These are phyloP conservation scores for Dorcus hopei DNA, from an alignment of 2,888 invertebrate genomes.

Conservation along the genomic window DNA sequence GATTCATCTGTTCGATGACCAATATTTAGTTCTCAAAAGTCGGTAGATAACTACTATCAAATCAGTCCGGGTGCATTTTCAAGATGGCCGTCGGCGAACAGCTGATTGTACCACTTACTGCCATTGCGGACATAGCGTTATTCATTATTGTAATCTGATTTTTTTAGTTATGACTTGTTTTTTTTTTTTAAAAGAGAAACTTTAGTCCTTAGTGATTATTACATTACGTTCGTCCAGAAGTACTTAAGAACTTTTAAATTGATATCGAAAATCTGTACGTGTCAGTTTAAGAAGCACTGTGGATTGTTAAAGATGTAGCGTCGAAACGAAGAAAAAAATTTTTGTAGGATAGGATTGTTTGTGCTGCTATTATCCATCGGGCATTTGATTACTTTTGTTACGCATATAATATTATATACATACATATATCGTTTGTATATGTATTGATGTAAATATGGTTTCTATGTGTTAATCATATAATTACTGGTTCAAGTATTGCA, in stretches of 20 bases:
- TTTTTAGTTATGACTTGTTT: neutral
- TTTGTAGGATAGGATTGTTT: constrained; percentile 37
- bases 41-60: constrained; percentile 35
- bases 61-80: constrained; percentile 37
- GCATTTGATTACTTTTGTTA: constrained; percentile 22
- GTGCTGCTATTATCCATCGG: constrained; percentile 33
- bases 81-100: constrained; percentile 27
- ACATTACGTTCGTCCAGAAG: constrained; percentile 43
- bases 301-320: constrained; percentile 38
- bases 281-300: constrained; percentile 40
- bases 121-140: constrained; percentile 11
- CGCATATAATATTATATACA: constrained; percentile 14
- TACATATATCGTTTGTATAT: neutral
- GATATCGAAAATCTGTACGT: constrained; percentile 32
- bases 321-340: constrained; percentile 37
- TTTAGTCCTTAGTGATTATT: constrained; percentile 11
- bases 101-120: constrained; percentile 33
- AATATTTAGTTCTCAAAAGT: constrained; percentile 50
- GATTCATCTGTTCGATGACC: constrained; percentile 53
- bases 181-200: neutral
- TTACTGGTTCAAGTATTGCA: constrained; percentile 2
- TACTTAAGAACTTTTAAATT: constrained; percentile 38
- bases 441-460: constrained; percentile 1
- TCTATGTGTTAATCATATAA: constrained; percentile 1
- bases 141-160: neutral